phyloP scores from a whole-genome alignment of 2,113 vertebrate genomes.

The Agapornis roseicollis region DNA sequence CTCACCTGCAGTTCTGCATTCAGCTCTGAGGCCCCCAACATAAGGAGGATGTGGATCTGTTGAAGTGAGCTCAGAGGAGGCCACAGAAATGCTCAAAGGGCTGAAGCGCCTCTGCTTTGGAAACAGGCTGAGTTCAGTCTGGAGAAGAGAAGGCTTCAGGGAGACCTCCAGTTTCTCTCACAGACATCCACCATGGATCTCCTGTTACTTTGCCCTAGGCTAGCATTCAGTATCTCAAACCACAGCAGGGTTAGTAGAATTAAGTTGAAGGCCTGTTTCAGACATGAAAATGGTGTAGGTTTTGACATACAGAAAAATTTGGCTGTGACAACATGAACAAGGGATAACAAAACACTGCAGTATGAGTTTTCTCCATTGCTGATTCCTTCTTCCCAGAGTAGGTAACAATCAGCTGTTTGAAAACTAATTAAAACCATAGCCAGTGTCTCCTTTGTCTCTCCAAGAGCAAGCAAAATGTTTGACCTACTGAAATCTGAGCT shows the following conservation, averaged over 20 bases:
- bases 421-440: not conserved
- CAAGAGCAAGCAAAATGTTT: not conserved
- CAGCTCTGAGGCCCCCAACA: not conserved
- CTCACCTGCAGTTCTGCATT: not conserved
- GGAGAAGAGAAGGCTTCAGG: not conserved
- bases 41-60: not conserved
- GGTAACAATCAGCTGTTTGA: not conserved
- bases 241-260: not conserved
- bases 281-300: not conserved
- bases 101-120: not conserved
- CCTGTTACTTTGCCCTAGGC: not conserved
- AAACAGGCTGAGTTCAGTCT: not conserved
- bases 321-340: not conserved
- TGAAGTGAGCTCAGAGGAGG: not conserved
- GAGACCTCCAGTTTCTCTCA: not conserved
- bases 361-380: not conserved
- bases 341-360: not conserved
- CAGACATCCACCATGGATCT: not conserved
- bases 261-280: not conserved
- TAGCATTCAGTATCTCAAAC: not conserved
- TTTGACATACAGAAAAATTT: not conserved
- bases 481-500: not conserved
- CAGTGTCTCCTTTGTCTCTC: not conserved
- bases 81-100: not conserved
- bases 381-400: not conserved